Evolutionary conservation across 64 coral and sea anemone genomes (phyloP).

Genomic region (Exaiptasia diaphana): DNA sequence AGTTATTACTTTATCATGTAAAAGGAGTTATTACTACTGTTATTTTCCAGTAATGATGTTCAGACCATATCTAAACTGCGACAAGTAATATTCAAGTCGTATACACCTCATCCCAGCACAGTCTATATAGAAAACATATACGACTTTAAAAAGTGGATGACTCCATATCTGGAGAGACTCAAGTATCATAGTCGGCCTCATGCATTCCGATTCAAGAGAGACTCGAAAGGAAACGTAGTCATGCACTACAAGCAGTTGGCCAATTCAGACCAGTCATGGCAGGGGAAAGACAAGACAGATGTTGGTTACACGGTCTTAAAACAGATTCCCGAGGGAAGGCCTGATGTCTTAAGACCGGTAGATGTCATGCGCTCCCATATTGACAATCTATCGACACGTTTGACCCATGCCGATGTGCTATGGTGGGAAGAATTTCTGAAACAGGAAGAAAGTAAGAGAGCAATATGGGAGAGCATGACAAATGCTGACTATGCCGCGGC

Average conservation of each 20-base stretch:
- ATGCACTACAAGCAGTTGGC: constrained; percentile 11
- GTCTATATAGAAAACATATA: constrained; percentile 3
- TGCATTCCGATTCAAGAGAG: constrained; percentile 14
- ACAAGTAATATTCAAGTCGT: not conserved
- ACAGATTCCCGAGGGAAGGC: not conserved
- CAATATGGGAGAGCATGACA: constrained; percentile 13
- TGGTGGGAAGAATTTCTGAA: constrained; percentile 24
- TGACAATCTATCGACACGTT: not conserved
- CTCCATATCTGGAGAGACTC: not conserved
- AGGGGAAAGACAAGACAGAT: not conserved
- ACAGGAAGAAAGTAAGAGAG: not conserved
- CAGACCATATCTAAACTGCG: not conserved
- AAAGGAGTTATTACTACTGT: not conserved
- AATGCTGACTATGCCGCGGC: not conserved
- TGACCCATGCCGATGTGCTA: not conserved
- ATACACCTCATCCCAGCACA: not conserved
- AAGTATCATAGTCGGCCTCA: constrained; percentile 22
- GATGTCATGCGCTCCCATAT: not conserved
- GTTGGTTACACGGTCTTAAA: constrained; percentile 1
- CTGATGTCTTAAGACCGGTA: not conserved
- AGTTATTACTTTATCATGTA: not conserved
- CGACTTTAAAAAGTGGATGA: constrained; percentile 10
- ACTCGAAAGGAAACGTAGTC: not conserved
- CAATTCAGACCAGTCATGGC: not conserved
- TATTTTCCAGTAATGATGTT: not conserved